Percentiles rank a stretch among this genome's conserved stretches.
Evolutionary conservation across 1,140 invertebrate genomes (phyloP).

Genomic region (Drosophila hydei): DNA sequence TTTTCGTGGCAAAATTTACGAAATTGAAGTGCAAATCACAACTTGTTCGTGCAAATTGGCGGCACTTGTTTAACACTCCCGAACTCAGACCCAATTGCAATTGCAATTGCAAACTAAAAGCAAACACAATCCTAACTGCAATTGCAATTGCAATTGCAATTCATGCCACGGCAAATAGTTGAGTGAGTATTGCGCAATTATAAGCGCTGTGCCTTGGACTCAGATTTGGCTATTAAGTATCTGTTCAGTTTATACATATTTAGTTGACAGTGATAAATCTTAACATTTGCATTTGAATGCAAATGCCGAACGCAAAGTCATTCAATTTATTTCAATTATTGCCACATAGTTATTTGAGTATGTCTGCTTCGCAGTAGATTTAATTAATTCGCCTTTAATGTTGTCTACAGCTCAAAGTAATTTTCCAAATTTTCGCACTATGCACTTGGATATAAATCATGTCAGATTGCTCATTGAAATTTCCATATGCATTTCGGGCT

Average conservation of each 20-base stretch:
- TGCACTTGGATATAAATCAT: conserved; percentile 16
- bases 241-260: conserved; percentile 59
- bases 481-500: conserved; percentile 16
- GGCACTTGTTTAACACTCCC: conserved; percentile 58
- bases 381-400: not conserved
- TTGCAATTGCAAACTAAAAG: conserved; percentile 22
- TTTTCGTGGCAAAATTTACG: conserved; percentile 40
- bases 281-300: conserved; percentile 62
- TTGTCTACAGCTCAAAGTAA: not conserved
- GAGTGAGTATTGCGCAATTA: conserved; percentile 74
- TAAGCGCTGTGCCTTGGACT: conserved; percentile 68
- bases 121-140: conserved; percentile 33
- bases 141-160: conserved; percentile 64
- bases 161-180: conserved; percentile 59
- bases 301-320: conserved; percentile 40
- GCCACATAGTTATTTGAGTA: conserved; percentile 2
- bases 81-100: conserved; percentile 38
- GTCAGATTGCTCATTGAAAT: conserved; percentile 22
- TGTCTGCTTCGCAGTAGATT: conserved; percentile 11
- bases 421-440: conserved; percentile 1
- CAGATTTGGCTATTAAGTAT: conserved; percentile 65
- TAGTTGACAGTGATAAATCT: conserved; percentile 80
- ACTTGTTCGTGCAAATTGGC: conserved; percentile 51
- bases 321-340: conserved; percentile 51
- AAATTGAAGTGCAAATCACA: conserved; percentile 56